A percentile compares a stretch with the other conserved stretches of the same genome.
Conservation (phyloP, 2,888 invertebrate genomes). For the Oscheius myriophilus region DNA sequence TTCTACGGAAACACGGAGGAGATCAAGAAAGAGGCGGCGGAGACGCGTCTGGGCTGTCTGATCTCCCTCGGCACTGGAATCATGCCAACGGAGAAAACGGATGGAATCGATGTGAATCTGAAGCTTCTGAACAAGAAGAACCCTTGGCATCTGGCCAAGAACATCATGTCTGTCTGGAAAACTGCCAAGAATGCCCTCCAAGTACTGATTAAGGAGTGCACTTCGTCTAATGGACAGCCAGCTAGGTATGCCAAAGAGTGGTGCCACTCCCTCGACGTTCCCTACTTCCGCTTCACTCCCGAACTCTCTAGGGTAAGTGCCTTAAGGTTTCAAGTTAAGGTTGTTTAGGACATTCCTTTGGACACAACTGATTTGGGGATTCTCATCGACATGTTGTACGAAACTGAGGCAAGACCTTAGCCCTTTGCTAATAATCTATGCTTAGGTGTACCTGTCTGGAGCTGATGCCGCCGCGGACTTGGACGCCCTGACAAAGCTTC, state of each 20-base stretch:
- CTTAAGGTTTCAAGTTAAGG: neutral
- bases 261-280: slow-evolving; percentile 44
- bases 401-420: slow-evolving; percentile 11
- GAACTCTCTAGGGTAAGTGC: slow-evolving; percentile 25
- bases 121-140: slow-evolving; percentile 31
- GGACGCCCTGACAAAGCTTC: slow-evolving; percentile 4
- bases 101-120: slow-evolving; percentile 48
- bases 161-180: slow-evolving; percentile 35
- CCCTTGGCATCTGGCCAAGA: slow-evolving; percentile 40
- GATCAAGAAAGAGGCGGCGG: slow-evolving; percentile 31
- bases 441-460: slow-evolving; percentile 12
- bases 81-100: slow-evolving; percentile 43
- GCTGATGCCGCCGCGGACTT: slow-evolving; percentile 16
- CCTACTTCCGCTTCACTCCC: slow-evolving; percentile 45
- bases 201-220: slow-evolving; percentile 35
- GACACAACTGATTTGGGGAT: slow-evolving; percentile 17
- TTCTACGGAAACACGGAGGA: slow-evolving; percentile 36
- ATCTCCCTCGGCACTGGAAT: slow-evolving; percentile 49
- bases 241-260: slow-evolving; percentile 49
- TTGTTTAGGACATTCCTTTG: slow-evolving; percentile 14
- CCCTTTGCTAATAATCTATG: too few relatives aligned
- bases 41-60: slow-evolving; percentile 34
- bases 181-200: slow-evolving; percentile 40
- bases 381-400: slow-evolving; percentile 27
- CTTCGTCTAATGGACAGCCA: slow-evolving; percentile 50